Base-by-base conservation (phyloP, 2,888 invertebrate genomes). In the Megalurothrips usitatus region DNA sequence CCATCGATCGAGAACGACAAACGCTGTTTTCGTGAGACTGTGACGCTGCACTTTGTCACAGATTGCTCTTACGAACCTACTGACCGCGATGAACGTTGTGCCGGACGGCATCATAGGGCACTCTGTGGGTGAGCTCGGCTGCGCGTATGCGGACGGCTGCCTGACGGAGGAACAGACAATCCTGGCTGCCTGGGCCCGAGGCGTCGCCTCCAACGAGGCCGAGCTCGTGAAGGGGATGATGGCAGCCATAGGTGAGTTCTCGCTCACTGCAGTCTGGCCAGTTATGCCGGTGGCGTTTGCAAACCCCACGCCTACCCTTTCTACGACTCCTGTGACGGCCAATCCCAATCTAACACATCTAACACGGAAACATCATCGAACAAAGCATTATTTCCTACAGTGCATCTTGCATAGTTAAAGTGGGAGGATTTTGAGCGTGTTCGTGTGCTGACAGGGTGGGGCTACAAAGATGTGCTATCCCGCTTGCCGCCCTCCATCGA, bases 21-120 rank as follows among this genome's bases (percentile, higher is more conserved):
- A n/a, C n/a, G n/a, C n/a, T n/a, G n/a, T n/a, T 43, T 4, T 43
- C 34, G 6, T 6, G 34, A 43, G 34, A 6, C 34, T 43, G 34
- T 6, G 3, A 43, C 34, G 2, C 34, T 43, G 34, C 34, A 43
- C n/a, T 78, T 82, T 58, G 14, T 79, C 82, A 75, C 90, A 91
- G 90, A 92, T 94, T 83, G 90, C 88, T 12, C 85, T 91, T 58
- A 89, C 90, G 68, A 94, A 95, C 86, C 86, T 93, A 8, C 87
- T 95, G 79, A 88, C 87, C 80, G 88, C 87, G 8, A 85, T 91
- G 28, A 92, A 92, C 19, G 87, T 95, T 49, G 87, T 89, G 80
- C 93, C 94, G 14, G 94, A 94, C 86, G 92, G 92, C 49, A 92
- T 94, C 83, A 91, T 95, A 83, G 95, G 93, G 84, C 91, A 92